Base-by-base conservation (phyloP, 2,888 invertebrate species). In the Lithophane socia region DNA sequence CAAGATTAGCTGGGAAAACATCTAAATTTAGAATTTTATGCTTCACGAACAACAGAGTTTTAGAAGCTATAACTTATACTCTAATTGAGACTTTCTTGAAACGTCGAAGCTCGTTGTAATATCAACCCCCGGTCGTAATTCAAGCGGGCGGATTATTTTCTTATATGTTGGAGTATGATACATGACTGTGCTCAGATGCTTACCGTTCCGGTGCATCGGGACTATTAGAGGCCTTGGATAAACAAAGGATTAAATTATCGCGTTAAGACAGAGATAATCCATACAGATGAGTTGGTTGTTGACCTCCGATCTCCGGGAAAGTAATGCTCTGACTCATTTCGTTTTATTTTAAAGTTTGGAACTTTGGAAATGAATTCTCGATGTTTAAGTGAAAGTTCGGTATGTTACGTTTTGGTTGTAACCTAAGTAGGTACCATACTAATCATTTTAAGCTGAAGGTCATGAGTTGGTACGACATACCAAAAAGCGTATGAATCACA, bases 181-280 rank as follows among this genome's bases (percentile, higher is more conserved):
- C 95, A 96, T 94, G 93, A 90, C 91, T 92, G 93, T 89, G 93
- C 90, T 92, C 92, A 91, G 91, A 92, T 93, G 94, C 93, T 90
- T 90, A 86, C 87, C 87, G 94, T 92, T 93, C 92, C 93, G 93
- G 92, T 93, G 93, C 94, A 93, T 86, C 92, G 91, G 89, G 93
- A 94, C 95, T 95, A 95, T 96, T 95, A 96, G 94, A 94, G 92
- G 94, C 95, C 92, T 94, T 95, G 95, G 93, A 95, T 96, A 96
- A 96, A 96, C 96, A 96, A 94, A 94, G 94, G 96, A 96, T 96
- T 95, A 96, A 95, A 95, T 95, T 94, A 95, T 95, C 94, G 94
- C 93, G 93, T 94, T 94, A 95, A 95, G 94, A 94, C 94, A 87
- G 94, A 93, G 95, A 94, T 96, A 95, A 96, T 95, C 96, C 95